Percentiles rank a stretch among this genome's conserved stretches.
These are phyloP conservation scores for Psophia crepitans DNA, from an alignment of 2,113 vertebrate species.

Conservation along the genomic window DNA sequence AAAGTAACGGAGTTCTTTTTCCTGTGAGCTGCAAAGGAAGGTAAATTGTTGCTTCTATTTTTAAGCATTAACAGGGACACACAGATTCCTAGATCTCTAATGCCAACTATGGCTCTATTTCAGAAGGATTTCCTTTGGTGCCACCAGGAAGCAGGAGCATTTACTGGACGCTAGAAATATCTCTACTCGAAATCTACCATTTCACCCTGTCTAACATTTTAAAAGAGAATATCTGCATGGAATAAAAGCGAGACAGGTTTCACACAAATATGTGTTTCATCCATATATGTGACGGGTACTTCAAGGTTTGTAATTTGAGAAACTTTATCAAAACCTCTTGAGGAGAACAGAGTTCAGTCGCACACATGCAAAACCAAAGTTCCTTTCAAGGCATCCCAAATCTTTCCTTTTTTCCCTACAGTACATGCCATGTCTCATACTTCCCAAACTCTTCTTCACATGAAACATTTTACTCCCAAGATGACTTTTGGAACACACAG, in stretches of 20 bases:
- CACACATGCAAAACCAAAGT: background rate
- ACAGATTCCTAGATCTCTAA: background rate
- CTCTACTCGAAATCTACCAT: background rate
- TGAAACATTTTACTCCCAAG: background rate
- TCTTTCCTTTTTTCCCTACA: background rate
- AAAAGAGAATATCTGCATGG: background rate
- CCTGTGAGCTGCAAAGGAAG: background rate
- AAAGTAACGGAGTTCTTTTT: background rate
- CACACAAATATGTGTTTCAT: background rate
- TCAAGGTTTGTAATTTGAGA: background rate
- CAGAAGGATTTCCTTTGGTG: background rate
- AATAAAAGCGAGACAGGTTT: background rate
- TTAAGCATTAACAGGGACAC: background rate
- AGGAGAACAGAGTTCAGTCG: background rate
- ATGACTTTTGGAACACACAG: background rate
- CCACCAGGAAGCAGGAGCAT: background rate
- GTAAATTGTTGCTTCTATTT: background rate
- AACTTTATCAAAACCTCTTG: background rate
- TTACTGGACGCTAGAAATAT: background rate
- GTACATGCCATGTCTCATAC: background rate
- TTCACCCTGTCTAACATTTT: background rate
- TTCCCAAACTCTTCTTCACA: background rate
- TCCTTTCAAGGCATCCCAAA: background rate
- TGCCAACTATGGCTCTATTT: background rate
- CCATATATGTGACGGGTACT: background rate